Base-by-base conservation (phyloP, 2,113 vertebrate species). In the Otus sunia region DNA sequence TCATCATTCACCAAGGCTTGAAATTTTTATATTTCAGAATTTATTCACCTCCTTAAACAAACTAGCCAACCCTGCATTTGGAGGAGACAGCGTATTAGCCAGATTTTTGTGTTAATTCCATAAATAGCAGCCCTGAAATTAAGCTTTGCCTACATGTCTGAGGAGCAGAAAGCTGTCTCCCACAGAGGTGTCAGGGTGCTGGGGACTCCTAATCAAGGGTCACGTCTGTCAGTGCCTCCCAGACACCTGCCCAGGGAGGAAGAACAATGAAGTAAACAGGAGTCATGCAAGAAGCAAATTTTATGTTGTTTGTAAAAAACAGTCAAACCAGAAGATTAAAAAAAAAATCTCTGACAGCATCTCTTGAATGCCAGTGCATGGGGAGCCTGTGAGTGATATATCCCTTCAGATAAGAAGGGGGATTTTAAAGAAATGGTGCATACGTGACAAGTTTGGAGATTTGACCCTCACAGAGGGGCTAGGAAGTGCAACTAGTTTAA, bases 161-260 rank as follows among this genome's bases (percentile, higher is more conserved):
- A 47, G 66, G 41, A 68, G 32, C 1, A 0, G 41, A 20, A 30
- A 75, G 26, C 18, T n/a, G 41, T 7, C 12, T 50, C 34, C 39
- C 55, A 18, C 1, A 4, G 56, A 23, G 19, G 14, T n/a, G 13
- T 15, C 1, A 1, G 7, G 43, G 17, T 14, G 36, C 43, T 50
- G n/a, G 39, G 26, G 16, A 34, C 43, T 45, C 63, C 56, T 9
- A n/a, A 26, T 9, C 0, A 0, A 45, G 73, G 12, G 3, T 73
- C 23, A 15, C 2, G 1, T 22, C 8, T 0, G 12, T 29, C 73
- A 41, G n/a, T 0, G 0, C n/a, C 34, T 36, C 30, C 39, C 11
- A 0, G 52, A 12, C 1, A 1, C 53, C 16, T 41, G 30, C 32
- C 22, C 9, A 5, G 56, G n/a, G 34, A 34, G 15, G 15, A 36